Base-by-base conservation (phyloP, 2,888 invertebrate species). In the Chloroclysta siterata region DNA sequence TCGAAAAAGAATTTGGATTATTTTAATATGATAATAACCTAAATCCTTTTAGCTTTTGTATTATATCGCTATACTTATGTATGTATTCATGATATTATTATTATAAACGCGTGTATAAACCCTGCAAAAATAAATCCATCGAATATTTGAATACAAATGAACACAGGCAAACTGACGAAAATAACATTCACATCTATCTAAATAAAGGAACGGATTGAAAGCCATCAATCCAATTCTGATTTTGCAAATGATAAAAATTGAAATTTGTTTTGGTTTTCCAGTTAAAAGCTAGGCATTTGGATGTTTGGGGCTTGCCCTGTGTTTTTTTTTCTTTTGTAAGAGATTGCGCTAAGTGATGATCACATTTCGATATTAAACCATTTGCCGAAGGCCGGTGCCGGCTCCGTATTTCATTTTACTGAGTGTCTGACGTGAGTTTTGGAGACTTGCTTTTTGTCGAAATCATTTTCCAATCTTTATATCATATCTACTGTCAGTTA, bases 281-380 rank as follows among this genome's bases (percentile, higher is more conserved):
- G 85, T 84, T 87, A 85, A 88, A 89, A 88, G 86, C 88, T 87
- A 88, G 86, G 36, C 33, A 8, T 10, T 17, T 17, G 87, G 88
- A 90, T 84, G 82, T 88, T 87, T 75, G 80, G 80, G 78, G 81
- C 76, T 82, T 84, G 83, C 83, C 84, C 87, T 83, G 82, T 85
- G 83, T 84, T 89, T 86, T 84, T 89, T 86, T 88, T 87, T 87
- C 88, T 88, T 89, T 91, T 90, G 90, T 90, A 87, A 87, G 90
- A 92, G 92, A 92, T 92, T 91, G 90, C 90, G 90, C 92, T 92
- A 93, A 92, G 92, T 93, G 92, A 93, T 93, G 92, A 93, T 91
- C 92, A 92, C 93, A 92, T 93, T 93, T 92, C 92, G 92, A 92
- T 93, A 93, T 93, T 92, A 92, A 91, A 90, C 91, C 92, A 90